A percentile compares a stretch with the other conserved stretches of the same genome.
Conservation (phyloP, 2,888 invertebrate species). For the Pseudococcus viburni region DNA sequence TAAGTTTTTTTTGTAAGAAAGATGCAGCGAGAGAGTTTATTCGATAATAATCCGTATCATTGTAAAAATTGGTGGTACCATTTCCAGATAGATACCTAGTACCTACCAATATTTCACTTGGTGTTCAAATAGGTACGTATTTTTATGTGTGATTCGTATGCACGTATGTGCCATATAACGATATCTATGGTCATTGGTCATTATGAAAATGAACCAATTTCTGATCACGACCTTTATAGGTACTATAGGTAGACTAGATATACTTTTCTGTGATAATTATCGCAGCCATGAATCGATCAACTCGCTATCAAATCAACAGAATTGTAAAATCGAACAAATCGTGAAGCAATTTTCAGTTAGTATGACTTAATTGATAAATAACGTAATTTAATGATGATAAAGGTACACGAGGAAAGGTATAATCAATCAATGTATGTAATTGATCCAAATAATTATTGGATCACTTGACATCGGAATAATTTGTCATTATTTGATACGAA, state of each 20-base stretch:
- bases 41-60: slow-evolving; percentile 6
- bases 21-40: neutral
- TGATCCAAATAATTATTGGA: slow-evolving; percentile 15
- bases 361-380: neutral
- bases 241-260: neutral
- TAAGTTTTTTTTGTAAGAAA: neutral
- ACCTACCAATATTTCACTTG: neutral
- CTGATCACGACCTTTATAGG: neutral
- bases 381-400: slow-evolving; percentile 21
- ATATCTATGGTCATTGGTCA: neutral
- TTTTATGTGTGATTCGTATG: neutral
- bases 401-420: neutral
- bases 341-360: slow-evolving; percentile 22
- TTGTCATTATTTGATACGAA: neutral
- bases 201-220: neutral
- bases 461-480: slow-evolving; percentile 3
- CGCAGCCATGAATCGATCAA: neutral
- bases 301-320: neutral
- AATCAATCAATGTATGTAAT: slow-evolving; percentile 12
- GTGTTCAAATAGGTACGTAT: neutral
- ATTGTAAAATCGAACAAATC: neutral
- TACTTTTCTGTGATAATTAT: neutral
- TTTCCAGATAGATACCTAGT: too few relatives aligned
- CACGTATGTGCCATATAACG: neutral
- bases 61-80: neutral